phyloP scores from a whole-genome alignment of 1,140 invertebrate genomes.

The Ctenoplectra terminalis region DNA sequence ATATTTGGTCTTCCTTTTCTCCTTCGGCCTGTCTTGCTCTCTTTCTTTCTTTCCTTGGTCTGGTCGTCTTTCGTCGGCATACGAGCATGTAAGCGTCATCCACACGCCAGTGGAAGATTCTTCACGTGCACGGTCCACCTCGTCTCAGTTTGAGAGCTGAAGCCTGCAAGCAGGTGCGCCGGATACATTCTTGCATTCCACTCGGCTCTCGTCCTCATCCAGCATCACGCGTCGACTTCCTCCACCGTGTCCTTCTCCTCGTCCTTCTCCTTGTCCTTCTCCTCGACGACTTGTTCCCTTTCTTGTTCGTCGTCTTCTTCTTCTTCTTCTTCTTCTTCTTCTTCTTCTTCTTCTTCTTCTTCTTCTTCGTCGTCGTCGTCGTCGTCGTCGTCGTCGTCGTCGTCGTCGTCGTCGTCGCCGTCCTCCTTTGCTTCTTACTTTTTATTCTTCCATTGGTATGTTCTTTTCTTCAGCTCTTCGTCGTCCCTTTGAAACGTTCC shows the following conservation, averaged over 20 bases:
- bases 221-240: conserved; percentile 67
- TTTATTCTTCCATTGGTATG: conserved; percentile 25
- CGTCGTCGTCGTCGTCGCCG: background rate
- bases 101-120: conserved; percentile 41
- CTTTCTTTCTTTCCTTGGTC: background rate
- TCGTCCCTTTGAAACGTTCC: conserved; percentile 30
- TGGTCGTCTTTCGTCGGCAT: background rate
- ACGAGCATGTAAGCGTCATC: conserved; percentile 42
- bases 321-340: no score
- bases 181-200: conserved; percentile 71
- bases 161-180: conserved; percentile 70
- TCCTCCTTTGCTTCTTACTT: conserved; percentile 14
- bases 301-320: conserved; percentile 11
- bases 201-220: conserved; percentile 64
- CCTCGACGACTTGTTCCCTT: conserved; percentile 33
- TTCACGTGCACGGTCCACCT: conserved; percentile 42
- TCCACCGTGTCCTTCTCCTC: conserved; percentile 40
- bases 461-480: background rate
- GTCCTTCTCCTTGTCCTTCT: conserved; percentile 31
- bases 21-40: no score
- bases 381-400: background rate
- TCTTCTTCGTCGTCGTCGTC: conserved; percentile 20
- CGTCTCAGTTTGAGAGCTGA: conserved; percentile 62
- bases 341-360: background rate
- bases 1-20: background rate